phyloP scores from a whole-genome alignment of 2,797 vertebrate genomes.

The Erpetoichthys calabaricus region DNA sequence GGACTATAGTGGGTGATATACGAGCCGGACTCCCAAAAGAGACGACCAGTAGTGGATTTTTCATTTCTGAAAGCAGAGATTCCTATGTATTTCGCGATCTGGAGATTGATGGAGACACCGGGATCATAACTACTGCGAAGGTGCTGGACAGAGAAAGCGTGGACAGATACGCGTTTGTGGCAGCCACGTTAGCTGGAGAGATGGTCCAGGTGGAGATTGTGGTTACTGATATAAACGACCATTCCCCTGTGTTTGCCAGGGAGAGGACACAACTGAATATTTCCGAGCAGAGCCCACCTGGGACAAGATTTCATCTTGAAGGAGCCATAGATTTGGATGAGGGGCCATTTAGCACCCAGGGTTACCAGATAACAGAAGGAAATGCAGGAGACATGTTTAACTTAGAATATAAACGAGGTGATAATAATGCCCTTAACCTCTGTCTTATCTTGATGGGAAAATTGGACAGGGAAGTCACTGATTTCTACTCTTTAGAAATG shows the following conservation, averaged over 20 bases:
- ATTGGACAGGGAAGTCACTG: constrained; percentile 60
- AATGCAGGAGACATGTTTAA: constrained; percentile 33
- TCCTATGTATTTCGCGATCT: constrained; percentile 74
- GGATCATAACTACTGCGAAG: constrained; percentile 71
- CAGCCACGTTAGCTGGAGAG: constrained; percentile 68
- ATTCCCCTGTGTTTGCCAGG: constrained; percentile 60
- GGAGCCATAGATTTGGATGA: constrained; percentile 65
- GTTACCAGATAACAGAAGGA: constrained; percentile 56
- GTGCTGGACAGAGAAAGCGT: constrained; percentile 70
- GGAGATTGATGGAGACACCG: constrained; percentile 70
- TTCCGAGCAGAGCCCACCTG: constrained; percentile 66
- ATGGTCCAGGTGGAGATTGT: constrained; percentile 67
- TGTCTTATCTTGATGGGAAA: constrained; percentile 56
- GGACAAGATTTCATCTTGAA: constrained; percentile 64
- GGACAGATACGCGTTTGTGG: constrained; percentile 70
- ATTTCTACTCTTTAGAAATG: constrained; percentile 53
- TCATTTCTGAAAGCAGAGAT: constrained; percentile 76
- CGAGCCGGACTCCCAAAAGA: constrained; percentile 47
- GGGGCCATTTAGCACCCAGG: constrained; percentile 57
- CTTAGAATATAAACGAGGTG: constrained; percentile 32
- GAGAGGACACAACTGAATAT: constrained; percentile 46
- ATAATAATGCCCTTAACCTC: constrained; percentile 30
- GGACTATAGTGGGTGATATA: constrained; percentile 73
- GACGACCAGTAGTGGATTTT: constrained; percentile 55
- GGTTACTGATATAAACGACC: constrained; percentile 77